These are phyloP conservation scores for Heliconius ismenius DNA, from an alignment of 2,888 invertebrate genomes.

Conservation along the genomic window DNA sequence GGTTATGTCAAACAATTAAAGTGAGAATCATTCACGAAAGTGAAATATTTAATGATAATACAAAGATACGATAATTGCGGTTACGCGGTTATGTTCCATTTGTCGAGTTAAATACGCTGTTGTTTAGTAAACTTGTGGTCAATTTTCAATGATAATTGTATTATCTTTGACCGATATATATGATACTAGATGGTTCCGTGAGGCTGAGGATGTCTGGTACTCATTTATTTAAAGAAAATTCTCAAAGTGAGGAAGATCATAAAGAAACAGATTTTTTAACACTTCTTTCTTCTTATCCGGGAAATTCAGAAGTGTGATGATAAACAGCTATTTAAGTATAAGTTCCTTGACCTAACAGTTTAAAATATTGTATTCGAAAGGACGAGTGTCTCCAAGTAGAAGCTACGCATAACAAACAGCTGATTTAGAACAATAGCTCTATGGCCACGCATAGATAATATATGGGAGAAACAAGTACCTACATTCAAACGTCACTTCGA, in stretches of 20 bases:
- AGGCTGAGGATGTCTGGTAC: too few species aligned
- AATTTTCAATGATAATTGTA: slow-evolving; percentile 12
- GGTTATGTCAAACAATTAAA: slow-evolving; percentile 1
- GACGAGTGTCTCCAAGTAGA: slow-evolving; percentile 3
- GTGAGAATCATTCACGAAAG: slow-evolving; percentile 18
- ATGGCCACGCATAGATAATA: slow-evolving; percentile 15
- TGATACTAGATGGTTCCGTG: not conserved
- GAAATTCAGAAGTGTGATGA: not conserved
- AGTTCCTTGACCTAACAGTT: slow-evolving; percentile 8
- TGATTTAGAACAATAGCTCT: slow-evolving; percentile 16
- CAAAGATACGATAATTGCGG: slow-evolving; percentile 12
- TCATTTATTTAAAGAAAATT: too few species aligned
- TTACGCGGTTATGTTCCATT: slow-evolving; percentile 26
- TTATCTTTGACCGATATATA: slow-evolving; percentile 13
- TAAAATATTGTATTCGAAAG: slow-evolving; percentile 5
- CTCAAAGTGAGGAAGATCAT: too few species aligned
- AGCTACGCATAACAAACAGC: slow-evolving; percentile 9
- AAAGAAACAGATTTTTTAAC: too few species aligned
- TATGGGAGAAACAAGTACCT: not conserved
- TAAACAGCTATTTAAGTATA: not conserved
- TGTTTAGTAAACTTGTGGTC: slow-evolving; percentile 11
- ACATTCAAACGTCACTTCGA: not conserved
- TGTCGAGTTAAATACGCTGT: slow-evolving; percentile 19
- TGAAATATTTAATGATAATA: slow-evolving; percentile 1
- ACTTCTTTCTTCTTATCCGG: not conserved